These are phyloP conservation scores for Phenganax stokvisi DNA, from an alignment of 92 coral and sea anemone genomes.

Conservation along the genomic window DNA sequence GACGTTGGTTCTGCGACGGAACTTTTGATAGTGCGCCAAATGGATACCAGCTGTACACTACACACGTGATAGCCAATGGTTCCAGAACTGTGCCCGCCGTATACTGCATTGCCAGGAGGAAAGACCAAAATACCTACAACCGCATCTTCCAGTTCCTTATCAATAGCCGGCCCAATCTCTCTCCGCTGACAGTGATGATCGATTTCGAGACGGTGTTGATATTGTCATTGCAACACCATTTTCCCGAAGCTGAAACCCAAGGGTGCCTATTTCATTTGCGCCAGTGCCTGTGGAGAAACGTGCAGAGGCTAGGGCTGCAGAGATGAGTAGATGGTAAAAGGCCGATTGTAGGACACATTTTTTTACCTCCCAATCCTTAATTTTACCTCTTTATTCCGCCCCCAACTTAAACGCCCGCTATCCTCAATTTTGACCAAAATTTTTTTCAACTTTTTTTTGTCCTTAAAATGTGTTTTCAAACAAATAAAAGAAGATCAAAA, in stretches of 20 bases:
- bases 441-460: too few species aligned
- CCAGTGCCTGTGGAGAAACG: slow-evolving; percentile 25
- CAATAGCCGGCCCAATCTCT: background rate
- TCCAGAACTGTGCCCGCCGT: background rate
- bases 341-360: too few species aligned
- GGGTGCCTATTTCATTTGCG: slow-evolving; percentile 4
- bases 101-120: background rate
- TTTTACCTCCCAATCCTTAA: too few species aligned
- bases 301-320: slow-evolving; percentile 22
- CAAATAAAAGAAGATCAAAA: too few species aligned
- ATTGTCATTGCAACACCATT: background rate
- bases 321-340: background rate
- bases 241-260: background rate
- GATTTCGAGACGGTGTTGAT: background rate
- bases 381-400: too few species aligned
- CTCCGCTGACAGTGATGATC: slow-evolving; percentile 9
- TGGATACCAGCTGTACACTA: background rate
- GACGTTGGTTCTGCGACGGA: background rate
- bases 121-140: slow-evolving; percentile 12
- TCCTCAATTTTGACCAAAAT: too few species aligned
- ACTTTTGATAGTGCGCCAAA: background rate
- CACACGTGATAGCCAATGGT: background rate
- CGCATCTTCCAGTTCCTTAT: slow-evolving; percentile 23
- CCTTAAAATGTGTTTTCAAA: too few species aligned
- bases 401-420: too few species aligned